Base-by-base conservation (phyloP, 2,888 invertebrate species). In the Phania funesta region DNA sequence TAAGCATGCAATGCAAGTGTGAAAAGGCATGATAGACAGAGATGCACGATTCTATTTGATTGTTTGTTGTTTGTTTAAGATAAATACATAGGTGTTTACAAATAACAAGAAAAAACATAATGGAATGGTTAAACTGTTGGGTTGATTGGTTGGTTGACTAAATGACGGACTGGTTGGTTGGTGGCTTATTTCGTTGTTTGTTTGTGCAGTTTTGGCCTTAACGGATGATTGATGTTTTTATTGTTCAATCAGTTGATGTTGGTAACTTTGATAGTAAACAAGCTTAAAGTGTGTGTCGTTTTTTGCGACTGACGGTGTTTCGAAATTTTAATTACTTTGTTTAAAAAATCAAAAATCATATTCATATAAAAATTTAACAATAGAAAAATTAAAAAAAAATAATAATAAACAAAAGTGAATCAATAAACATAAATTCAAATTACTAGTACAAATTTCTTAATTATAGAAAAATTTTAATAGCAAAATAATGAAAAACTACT, bases 201-300 rank as follows among this genome's bases (percentile, higher is more conserved):
- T 32, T 76, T 65, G 32, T 65, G 32, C 29, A 58, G 50, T 65
- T 65, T 73, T 58, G 65, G 26, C 71, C 41, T 73, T 79, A 64
- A 65, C 71, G 65, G 78, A 67, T 79, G 78, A 79, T 79, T 79
- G 78, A 73, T 79, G 78, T 73, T 79, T 79, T 79, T 79, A 79
- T 79, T 79, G 78, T 79, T 58, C 65, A 65, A 18, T 79, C 71
- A 73, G 78, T 79, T 79, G 65, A 71, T 78, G 71, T 65, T 79
- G 44, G 58, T 79, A 79, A 67, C 71, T 79, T 73, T 65, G 32
- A 79, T 58, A 18, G 78, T 32, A 73, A 73, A 58, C 78, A 73
- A 67, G 65, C 22, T 58, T 9, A 50, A 41, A 44, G 41, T 65
- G 71, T 65, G 48, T 78, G 22, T 71, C 29, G 11, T 71, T 48